A percentile compares a stretch with the other conserved stretches of the same genome.
These are phyloP conservation scores for Poecilia wingei DNA, from an alignment of 2,797 vertebrate species.

Conservation along the genomic window DNA sequence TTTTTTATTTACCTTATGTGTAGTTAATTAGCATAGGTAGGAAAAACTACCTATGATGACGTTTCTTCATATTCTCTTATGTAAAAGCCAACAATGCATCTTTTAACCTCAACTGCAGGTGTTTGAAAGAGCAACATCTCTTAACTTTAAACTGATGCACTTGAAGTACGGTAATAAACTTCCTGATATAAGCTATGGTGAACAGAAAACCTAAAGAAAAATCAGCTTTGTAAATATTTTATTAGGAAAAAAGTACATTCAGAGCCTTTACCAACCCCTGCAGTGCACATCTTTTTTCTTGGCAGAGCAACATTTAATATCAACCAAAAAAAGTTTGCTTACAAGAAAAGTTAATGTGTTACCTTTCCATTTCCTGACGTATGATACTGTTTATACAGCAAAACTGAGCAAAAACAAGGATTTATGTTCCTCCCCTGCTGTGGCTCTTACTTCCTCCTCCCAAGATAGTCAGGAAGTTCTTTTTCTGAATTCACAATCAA, in stretches of 20 bases:
- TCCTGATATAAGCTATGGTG: not conserved
- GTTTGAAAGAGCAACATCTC: not conserved
- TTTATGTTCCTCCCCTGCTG: not conserved
- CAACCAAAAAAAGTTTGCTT: not conserved
- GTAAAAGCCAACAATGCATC: not conserved
- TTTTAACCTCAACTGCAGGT: not conserved
- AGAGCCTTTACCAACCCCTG: not conserved
- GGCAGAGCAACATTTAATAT: not conserved
- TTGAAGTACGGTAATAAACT: not conserved
- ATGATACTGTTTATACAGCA: not conserved
- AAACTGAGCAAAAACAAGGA: not conserved
- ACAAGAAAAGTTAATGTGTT: not conserved
- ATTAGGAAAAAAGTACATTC: not conserved
- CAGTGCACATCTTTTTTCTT: not conserved
- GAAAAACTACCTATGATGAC: not conserved
- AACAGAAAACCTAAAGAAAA: not conserved
- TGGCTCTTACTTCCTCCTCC: not conserved
- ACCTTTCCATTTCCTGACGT: not conserved
- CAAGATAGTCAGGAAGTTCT: not conserved
- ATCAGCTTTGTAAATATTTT: conserved; percentile 7
- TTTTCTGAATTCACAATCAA: not conserved
- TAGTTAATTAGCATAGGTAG: not conserved
- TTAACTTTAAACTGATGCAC: not conserved
- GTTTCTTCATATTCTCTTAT: not conserved
- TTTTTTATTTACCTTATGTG: not conserved